These are phyloP conservation scores for Eciton burchellii DNA, from an alignment of 1,140 invertebrate species.

Conservation along the genomic window DNA sequence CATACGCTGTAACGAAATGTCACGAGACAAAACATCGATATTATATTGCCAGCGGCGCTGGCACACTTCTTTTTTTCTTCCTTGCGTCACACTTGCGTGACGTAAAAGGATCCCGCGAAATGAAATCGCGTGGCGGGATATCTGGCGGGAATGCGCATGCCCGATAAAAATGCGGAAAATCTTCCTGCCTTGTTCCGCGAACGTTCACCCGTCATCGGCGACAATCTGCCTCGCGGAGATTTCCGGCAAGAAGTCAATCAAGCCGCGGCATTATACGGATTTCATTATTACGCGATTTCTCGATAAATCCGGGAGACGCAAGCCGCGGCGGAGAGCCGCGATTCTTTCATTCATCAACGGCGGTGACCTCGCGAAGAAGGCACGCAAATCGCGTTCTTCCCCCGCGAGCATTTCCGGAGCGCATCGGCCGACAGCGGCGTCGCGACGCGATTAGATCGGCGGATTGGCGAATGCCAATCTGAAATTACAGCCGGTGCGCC, in stretches of 20 bases:
- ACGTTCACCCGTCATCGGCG: too few species aligned
- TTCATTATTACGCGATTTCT: too few species aligned
- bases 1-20: conserved; percentile 70
- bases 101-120: neutral
- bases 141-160: neutral
- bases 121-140: neutral
- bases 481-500: conserved; percentile 81
- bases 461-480: conserved; percentile 81
- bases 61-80: too few species aligned
- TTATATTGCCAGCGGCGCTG: conserved; percentile 58
- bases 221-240: too few species aligned
- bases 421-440: conserved; percentile 27
- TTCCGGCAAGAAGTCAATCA: too few species aligned
- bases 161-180: too few species aligned
- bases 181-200: too few species aligned
- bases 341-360: neutral
- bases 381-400: neutral
- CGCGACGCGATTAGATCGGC: conserved; percentile 80
- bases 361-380: neutral
- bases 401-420: conserved; percentile 1
- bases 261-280: too few species aligned
- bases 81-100: neutral
- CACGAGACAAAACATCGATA: conserved; percentile 65
- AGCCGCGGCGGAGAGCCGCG: too few species aligned
- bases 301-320: too few species aligned